A percentile compares a stretch with the other conserved stretches of the same genome.
phyloP scores from a whole-genome alignment of 2,888 invertebrate genomes.

The Empis stercorea region DNA sequence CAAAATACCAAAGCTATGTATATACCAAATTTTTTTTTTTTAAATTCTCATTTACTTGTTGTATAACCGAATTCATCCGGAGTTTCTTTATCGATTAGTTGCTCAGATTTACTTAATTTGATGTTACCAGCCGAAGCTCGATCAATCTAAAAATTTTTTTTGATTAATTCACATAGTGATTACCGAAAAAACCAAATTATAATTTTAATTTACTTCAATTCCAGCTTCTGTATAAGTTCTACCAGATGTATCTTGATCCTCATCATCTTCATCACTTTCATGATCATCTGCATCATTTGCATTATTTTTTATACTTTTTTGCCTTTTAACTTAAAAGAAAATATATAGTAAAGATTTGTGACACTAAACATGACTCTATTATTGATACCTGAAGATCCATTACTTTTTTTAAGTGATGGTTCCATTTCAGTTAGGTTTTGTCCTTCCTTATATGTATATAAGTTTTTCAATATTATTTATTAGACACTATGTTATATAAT shows the following conservation, averaged over 20 bases:
- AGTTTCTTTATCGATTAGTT: slow-evolving; percentile 65
- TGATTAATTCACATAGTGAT: too few species aligned
- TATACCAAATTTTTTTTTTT: slow-evolving; percentile 12
- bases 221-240: slow-evolving; percentile 66
- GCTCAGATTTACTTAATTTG: slow-evolving; percentile 62
- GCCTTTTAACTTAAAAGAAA: too few species aligned
- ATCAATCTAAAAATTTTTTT: slow-evolving; percentile 52
- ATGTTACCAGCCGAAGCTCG: slow-evolving; percentile 79
- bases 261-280: slow-evolving; percentile 39
- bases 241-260: slow-evolving; percentile 64
- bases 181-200: background rate
- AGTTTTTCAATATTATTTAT: too few species aligned
- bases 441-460: too few species aligned
- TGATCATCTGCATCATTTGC: too few species aligned
- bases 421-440: too few species aligned
- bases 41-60: slow-evolving; percentile 46
- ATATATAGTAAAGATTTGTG: too few species aligned
- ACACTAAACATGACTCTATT: too few species aligned
- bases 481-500: slow-evolving; percentile 5
- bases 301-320: too few species aligned
- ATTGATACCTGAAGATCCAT: too few species aligned
- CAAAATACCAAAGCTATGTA: slow-evolving; percentile 37
- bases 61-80: slow-evolving; percentile 93
- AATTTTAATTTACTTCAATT: slow-evolving; percentile 44
- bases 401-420: too few species aligned